phyloP scores from a whole-genome alignment of 2,888 invertebrate species.

The Sphaerophoria taeniata region DNA sequence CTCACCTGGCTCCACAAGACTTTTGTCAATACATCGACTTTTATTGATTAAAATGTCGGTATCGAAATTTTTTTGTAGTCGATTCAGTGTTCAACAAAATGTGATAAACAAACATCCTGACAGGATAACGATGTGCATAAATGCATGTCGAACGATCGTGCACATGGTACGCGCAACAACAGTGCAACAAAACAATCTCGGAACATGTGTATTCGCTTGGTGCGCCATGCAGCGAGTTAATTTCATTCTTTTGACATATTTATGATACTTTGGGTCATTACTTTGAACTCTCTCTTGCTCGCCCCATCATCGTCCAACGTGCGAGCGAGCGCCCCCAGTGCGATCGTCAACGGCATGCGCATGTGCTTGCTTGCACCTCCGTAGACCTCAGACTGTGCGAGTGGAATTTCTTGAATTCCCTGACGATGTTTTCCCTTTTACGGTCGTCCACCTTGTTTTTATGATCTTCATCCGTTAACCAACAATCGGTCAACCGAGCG shows the following conservation, averaged over 20 bases:
- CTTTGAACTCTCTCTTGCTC: constrained; percentile 67
- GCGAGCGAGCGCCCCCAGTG: constrained; percentile 25
- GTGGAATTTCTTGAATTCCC: constrained; percentile 62
- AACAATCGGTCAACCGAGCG: constrained; percentile 67
- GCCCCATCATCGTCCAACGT: neutral
- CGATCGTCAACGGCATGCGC: constrained; percentile 36
- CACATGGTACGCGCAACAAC: neutral
- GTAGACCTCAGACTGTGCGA: constrained; percentile 60
- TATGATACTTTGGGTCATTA: constrained; percentile 83
- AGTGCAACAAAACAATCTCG: constrained; percentile 43
- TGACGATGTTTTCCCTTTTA: constrained; percentile 5
- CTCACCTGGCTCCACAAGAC: constrained; percentile 29
- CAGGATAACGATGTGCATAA: constrained; percentile 69
- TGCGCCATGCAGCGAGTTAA: constrained; percentile 78
- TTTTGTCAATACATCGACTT: constrained; percentile 27
- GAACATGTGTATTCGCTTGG: constrained; percentile 71
- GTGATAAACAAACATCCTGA: constrained; percentile 74
- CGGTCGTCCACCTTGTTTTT: constrained; percentile 53
- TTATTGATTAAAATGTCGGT: constrained; percentile 54
- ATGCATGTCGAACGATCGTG: constrained; percentile 49
- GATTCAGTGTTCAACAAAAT: constrained; percentile 41
- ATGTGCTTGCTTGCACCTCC: constrained; percentile 26
- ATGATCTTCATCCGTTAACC: constrained; percentile 71
- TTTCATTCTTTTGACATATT: constrained; percentile 82
- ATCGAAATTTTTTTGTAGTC: constrained; percentile 23